These are phyloP conservation scores for Hylomyscus alleni DNA, from an alignment of 2,797 vertebrate species.

Conservation along the genomic window DNA sequence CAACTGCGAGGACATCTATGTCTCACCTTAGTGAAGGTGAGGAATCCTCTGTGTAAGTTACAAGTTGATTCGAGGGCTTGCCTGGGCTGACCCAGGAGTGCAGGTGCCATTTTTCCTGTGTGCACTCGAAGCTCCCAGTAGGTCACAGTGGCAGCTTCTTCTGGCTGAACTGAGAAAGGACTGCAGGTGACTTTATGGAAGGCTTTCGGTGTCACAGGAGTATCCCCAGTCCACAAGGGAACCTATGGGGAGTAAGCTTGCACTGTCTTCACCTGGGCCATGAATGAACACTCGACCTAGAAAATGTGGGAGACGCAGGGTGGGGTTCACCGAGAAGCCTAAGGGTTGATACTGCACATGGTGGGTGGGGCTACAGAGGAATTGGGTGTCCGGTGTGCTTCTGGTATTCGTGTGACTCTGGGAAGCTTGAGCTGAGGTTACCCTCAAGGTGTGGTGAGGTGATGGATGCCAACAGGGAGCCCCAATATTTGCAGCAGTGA, in stretches of 20 bases:
- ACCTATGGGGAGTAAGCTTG: neutral
- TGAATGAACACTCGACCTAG: neutral
- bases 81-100: neutral
- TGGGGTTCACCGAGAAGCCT: neutral
- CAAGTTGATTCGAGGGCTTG: neutral
- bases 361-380: neutral
- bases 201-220: too few relatives aligned
- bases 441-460: neutral
- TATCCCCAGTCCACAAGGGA: neutral
- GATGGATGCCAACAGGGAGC: rapidly evolving
- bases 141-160: neutral
- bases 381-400: rapidly evolving
- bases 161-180: neutral
- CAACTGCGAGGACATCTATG: neutral
- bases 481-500: neutral
- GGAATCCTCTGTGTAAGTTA: neutral
- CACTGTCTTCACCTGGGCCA: neutral
- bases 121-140: neutral
- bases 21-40: neutral
- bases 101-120: neutral
- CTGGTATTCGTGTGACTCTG: neutral
- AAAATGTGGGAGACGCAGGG: neutral
- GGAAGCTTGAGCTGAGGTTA: neutral
- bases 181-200: neutral
- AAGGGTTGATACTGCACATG: rapidly evolving